Evolutionary conservation across 1,140 invertebrate species (phyloP).

Genomic region (Brachionus rotundiformis): DNA sequence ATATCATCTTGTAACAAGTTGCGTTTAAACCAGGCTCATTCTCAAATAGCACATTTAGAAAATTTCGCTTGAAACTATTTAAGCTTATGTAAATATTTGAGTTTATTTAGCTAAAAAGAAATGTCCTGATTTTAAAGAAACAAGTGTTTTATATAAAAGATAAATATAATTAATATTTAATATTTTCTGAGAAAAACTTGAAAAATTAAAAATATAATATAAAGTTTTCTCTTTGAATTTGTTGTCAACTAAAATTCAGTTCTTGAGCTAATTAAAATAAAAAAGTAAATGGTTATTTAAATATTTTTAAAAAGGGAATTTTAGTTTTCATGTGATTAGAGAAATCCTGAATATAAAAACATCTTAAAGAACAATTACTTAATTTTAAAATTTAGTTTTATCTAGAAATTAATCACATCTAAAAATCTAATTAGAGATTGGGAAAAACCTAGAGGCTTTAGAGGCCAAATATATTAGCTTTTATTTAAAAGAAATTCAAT

Average conservation of each 20-base stretch:
- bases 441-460: too few species aligned
- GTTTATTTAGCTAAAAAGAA: slow-evolving; percentile 26
- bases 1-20: not conserved
- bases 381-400: too few species aligned
- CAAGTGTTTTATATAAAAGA: slow-evolving; percentile 27
- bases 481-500: too few species aligned
- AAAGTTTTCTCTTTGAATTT: not conserved
- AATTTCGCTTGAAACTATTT: not conserved
- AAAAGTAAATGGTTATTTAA: not conserved
- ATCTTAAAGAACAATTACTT: too few species aligned
- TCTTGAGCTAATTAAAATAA: not conserved
- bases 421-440: too few species aligned
- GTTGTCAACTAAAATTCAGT: not conserved
- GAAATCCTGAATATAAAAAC: too few species aligned
- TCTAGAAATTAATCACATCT: too few species aligned
- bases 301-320: not conserved
- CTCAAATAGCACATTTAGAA: not conserved
- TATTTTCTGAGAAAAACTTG: not conserved
- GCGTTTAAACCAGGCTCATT: not conserved
- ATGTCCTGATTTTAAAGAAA: slow-evolving; percentile 47
- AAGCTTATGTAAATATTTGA: slow-evolving; percentile 38
- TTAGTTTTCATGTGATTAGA: too few species aligned
- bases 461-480: too few species aligned
- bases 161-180: slow-evolving; percentile 45
- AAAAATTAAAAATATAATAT: not conserved